Conservation (phyloP, 2,888 invertebrate species). For the Bibio marci region DNA sequence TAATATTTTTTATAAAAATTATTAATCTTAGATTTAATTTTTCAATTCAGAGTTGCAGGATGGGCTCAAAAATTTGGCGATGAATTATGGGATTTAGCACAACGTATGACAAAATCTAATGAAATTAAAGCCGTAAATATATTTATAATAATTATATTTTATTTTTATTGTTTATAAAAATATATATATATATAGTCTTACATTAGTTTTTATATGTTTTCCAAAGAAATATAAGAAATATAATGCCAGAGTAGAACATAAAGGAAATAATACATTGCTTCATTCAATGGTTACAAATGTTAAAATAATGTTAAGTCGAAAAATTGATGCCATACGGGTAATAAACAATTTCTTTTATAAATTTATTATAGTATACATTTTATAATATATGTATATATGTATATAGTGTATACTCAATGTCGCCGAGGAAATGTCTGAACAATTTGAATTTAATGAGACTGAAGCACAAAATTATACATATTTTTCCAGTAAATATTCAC, state of each 20-base stretch:
- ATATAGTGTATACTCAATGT: conserved; percentile 49
- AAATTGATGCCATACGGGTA: conserved; percentile 78
- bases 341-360: conserved; percentile 13
- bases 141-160: neutral
- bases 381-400: conserved; percentile 22
- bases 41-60: conserved; percentile 46
- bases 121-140: conserved; percentile 56
- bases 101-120: conserved; percentile 56
- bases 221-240: conserved; percentile 56
- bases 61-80: conserved; percentile 68
- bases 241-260: conserved; percentile 61
- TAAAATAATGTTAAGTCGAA: conserved; percentile 67
- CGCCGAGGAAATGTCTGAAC: conserved; percentile 51
- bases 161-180: neutral
- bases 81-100: conserved; percentile 62
- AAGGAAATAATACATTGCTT: conserved; percentile 63
- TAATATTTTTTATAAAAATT: no score
- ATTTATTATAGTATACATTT: conserved; percentile 6
- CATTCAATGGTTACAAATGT: conserved; percentile 66
- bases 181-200: neutral
- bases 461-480: conserved; percentile 37
- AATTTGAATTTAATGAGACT: conserved; percentile 35
- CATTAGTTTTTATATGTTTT: neutral
- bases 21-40: no score
- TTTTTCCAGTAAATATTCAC: conserved; percentile 69